Conservation (phyloP, 2,797 vertebrate species). For the Adrianichthys oophorus region DNA sequence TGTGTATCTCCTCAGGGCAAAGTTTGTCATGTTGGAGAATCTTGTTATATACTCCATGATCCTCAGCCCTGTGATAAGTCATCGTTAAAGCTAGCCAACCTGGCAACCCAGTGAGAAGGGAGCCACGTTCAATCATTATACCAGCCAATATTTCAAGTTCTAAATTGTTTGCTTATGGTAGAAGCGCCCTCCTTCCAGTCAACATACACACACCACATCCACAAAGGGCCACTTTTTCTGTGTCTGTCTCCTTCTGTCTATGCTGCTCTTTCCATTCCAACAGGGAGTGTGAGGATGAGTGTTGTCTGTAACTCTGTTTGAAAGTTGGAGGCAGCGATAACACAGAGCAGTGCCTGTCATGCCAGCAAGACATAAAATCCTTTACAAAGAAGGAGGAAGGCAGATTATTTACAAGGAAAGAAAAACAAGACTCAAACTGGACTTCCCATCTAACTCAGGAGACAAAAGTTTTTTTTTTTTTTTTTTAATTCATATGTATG, state of each 20-base stretch:
- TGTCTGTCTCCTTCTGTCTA: conserved; percentile 38
- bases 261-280: conserved; percentile 38
- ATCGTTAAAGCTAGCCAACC: conserved; percentile 82
- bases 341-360: conserved; percentile 65
- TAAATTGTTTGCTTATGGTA: conserved; percentile 80
- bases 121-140: conserved; percentile 81
- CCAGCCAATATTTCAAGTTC: conserved; percentile 84
- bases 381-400: conserved; percentile 46
- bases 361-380: conserved; percentile 48
- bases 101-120: conserved; percentile 84
- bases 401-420: conserved; percentile 35
- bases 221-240: conserved; percentile 25
- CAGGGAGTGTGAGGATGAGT: conserved; percentile 51
- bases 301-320: conserved; percentile 60
- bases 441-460: conserved; percentile 28
- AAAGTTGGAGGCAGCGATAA: conserved; percentile 65
- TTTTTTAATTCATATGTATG: conserved; percentile 10
- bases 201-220: conserved; percentile 19
- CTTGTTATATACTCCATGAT: conserved; percentile 83
- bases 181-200: conserved; percentile 62
- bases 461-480: conserved; percentile 1
- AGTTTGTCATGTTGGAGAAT: conserved; percentile 81
- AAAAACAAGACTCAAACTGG: conserved; percentile 23
- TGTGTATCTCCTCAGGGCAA: conserved; percentile 75
- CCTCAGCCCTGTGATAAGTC: conserved; percentile 79